Evolutionary conservation across 2,113 vertebrate genomes (phyloP).

Genomic region (Cromileptes altivelis): DNA sequence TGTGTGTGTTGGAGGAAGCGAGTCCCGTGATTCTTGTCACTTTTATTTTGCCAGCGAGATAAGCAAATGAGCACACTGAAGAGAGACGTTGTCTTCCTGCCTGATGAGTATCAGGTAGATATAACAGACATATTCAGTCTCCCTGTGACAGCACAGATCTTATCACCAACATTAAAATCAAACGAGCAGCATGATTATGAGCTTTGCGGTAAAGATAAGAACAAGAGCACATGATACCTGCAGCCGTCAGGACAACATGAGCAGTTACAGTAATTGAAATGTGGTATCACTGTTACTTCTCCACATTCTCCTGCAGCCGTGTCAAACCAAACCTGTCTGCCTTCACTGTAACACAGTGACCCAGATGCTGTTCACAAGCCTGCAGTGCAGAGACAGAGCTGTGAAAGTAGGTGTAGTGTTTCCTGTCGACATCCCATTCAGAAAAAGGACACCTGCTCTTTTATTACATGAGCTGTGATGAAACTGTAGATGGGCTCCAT

Average conservation of each 20-base stretch:
- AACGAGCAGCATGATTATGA: background rate
- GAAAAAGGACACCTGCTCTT: conserved; percentile 33
- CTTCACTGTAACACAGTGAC: background rate
- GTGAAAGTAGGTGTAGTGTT: background rate
- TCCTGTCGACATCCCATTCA: background rate
- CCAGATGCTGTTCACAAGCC: background rate
- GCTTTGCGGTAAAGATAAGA: background rate
- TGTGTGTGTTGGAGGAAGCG: background rate
- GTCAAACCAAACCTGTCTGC: too few relatives aligned
- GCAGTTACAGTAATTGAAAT: background rate
- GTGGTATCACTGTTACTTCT: background rate
- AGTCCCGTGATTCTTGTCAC: background rate
- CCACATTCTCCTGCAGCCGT: background rate
- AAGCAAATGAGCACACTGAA: background rate
- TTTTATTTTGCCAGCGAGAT: background rate
- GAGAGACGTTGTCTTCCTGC: background rate
- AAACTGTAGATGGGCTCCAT: conserved; percentile 19
- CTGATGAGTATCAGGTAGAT: conserved; percentile 5
- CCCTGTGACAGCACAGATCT: background rate
- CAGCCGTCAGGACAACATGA: background rate
- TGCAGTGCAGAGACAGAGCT: background rate
- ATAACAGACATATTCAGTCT: background rate
- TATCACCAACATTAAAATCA: background rate
- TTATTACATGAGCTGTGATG: conserved; percentile 21
- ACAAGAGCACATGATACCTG: background rate